These are phyloP conservation scores for Corvus cornix DNA, from an alignment of 2,113 vertebrate genomes.

Conservation along the genomic window DNA sequence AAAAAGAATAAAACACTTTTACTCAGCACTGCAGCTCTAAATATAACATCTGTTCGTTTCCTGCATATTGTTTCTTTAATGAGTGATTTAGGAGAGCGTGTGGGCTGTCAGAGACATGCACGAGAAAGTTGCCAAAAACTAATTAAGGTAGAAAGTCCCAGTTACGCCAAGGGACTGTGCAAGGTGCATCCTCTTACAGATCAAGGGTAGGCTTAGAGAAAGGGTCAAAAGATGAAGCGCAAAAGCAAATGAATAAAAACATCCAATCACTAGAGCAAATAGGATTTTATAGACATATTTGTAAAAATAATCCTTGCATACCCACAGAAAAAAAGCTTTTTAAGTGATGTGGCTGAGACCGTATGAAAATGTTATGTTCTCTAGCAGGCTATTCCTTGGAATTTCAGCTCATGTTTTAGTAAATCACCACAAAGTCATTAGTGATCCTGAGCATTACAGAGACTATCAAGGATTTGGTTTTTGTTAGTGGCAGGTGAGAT, in stretches of 20 bases:
- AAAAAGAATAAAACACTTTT: slow-evolving; percentile 54
- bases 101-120: background rate
- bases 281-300: background rate
- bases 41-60: slow-evolving; percentile 54
- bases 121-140: slow-evolving; percentile 20
- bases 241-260: background rate
- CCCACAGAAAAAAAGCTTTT: background rate
- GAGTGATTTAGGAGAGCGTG: background rate
- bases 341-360: background rate
- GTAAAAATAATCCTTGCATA: background rate
- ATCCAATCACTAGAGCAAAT: background rate
- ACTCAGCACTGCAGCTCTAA: slow-evolving; percentile 48
- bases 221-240: background rate
- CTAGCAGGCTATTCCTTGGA: background rate
- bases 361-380: background rate
- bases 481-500: background rate
- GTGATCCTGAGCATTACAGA: background rate
- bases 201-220: background rate
- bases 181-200: background rate
- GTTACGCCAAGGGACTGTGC: background rate
- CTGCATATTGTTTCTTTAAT: slow-evolving; percentile 54
- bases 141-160: slow-evolving; percentile 35
- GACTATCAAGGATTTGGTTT: background rate
- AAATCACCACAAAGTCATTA: background rate
- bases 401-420: background rate